Evolutionary conservation across 2,797 vertebrate genomes (phyloP).

Genomic region (Botia kubotai): DNA sequence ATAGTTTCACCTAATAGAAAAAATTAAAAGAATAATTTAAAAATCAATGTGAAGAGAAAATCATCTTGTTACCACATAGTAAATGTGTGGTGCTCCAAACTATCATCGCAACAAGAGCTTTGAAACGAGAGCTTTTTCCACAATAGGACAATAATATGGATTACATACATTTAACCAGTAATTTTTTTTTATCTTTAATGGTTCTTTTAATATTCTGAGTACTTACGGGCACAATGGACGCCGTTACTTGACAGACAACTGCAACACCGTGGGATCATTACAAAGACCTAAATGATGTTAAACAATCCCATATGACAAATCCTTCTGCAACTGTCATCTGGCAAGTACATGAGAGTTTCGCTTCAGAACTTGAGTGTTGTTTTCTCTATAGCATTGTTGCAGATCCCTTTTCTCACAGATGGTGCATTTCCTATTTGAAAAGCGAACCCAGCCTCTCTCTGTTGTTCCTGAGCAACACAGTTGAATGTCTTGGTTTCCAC

Average conservation of each 20-base stretch:
- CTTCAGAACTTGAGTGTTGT: not conserved
- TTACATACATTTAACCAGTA: slow-evolving; percentile 62
- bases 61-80: not conserved
- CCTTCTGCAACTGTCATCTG: not conserved
- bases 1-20: slow-evolving; percentile 70
- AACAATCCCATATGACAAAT: not conserved
- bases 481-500: slow-evolving; percentile 18
- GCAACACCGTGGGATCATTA: slow-evolving; percentile 38
- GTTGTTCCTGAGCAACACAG: slow-evolving; percentile 8
- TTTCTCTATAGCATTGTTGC: not conserved
- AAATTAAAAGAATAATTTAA: not conserved
- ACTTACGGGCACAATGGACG: slow-evolving; percentile 65
- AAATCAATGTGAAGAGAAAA: not conserved
- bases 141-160: slow-evolving; percentile 68
- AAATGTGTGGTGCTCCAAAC: not conserved
- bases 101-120: slow-evolving; percentile 45
- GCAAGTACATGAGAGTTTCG: not conserved
- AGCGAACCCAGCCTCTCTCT: not conserved
- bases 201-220: slow-evolving; percentile 30
- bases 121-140: slow-evolving; percentile 40
- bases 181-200: slow-evolving; percentile 71
- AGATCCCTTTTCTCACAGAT: slow-evolving; percentile 4
- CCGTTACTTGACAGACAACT: slow-evolving; percentile 16
- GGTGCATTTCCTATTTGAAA: not conserved
- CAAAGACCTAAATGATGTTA: not conserved